Evolutionary conservation across 2,888 invertebrate genomes (phyloP).

Genomic region (Mimas tiliae): DNA sequence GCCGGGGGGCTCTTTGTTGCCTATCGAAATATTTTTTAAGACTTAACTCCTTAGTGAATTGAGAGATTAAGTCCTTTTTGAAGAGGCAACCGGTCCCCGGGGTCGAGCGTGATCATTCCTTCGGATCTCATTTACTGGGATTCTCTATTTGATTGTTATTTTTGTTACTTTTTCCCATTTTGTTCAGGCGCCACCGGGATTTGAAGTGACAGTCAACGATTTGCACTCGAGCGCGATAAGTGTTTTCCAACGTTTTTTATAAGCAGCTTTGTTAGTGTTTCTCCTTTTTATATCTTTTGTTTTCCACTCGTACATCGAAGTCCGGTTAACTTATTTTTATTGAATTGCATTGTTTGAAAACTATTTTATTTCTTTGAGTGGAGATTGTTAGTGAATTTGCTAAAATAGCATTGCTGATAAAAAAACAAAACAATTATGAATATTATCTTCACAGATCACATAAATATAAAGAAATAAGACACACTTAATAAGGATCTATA

Average conservation of each 20-base stretch:
- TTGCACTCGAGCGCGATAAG: constrained; percentile 82
- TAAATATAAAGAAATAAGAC: no score
- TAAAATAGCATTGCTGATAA: background rate
- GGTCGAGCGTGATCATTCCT: constrained; percentile 82
- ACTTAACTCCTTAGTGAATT: constrained; percentile 86
- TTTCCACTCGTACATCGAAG: constrained; percentile 38
- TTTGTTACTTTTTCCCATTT: constrained; percentile 80
- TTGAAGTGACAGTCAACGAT: constrained; percentile 83
- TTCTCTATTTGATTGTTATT: constrained; percentile 84
- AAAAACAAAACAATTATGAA: no score
- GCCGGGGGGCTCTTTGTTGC: constrained; percentile 79
- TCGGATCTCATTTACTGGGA: constrained; percentile 83
- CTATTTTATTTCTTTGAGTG: background rate
- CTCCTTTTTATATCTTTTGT: constrained; percentile 57
- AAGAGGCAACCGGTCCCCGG: constrained; percentile 86
- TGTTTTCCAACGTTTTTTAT: constrained; percentile 80
- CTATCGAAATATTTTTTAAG: constrained; percentile 83
- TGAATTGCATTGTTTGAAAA: constrained; percentile 19
- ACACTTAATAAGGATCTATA: no score
- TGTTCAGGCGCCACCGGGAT: constrained; percentile 68
- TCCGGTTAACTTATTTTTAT: constrained; percentile 22
- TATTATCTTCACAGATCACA: no score
- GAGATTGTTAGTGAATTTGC: background rate
- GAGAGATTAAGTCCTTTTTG: constrained; percentile 86
- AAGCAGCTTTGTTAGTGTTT: constrained; percentile 77